Evolutionary conservation across 2,797 vertebrate species (phyloP).

Genomic region (Gymnocypris eckloni): DNA sequence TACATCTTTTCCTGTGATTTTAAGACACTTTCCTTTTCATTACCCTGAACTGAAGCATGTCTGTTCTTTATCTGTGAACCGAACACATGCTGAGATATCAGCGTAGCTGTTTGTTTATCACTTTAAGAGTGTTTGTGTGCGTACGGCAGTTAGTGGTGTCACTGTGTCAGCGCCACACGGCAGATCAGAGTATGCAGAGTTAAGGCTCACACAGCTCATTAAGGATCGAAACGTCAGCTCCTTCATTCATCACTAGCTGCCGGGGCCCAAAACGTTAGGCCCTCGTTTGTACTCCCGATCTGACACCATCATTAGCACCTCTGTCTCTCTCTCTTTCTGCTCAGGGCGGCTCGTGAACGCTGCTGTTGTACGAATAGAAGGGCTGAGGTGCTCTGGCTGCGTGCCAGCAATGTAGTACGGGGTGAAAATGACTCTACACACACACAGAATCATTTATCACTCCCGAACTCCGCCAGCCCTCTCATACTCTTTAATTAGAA

Average conservation of each 20-base stretch:
- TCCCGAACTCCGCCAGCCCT: conserved; percentile 42
- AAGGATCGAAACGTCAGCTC: conserved; percentile 42
- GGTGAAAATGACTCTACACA: conserved; percentile 52
- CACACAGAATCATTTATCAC: conserved; percentile 58
- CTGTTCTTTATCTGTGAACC: conserved; percentile 1
- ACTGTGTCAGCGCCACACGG: neutral
- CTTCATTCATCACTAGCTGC: conserved; percentile 49
- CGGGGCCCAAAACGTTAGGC: conserved; percentile 51
- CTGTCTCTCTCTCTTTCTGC: conserved; percentile 45
- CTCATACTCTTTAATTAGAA: conserved; percentile 63
- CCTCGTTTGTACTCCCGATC: conserved; percentile 70
- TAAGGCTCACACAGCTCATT: conserved; percentile 43
- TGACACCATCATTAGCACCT: conserved; percentile 74
- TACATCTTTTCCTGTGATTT: neutral
- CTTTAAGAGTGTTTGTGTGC: conserved; percentile 38
- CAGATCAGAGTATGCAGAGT: conserved; percentile 12
- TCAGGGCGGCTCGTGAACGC: conserved; percentile 10
- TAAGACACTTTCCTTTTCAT: neutral
- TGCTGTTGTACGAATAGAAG: conserved; percentile 6
- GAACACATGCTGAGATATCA: conserved; percentile 16
- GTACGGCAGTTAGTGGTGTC: conserved; percentile 13
- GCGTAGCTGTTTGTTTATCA: conserved; percentile 39
- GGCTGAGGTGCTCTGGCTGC: conserved; percentile 28
- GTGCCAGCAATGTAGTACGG: conserved; percentile 32
- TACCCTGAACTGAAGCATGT: neutral